Evolutionary conservation across 2,113 vertebrate genomes (phyloP), one percentile per base, ranked within the genome.

Genomic region (Chionomys nivalis): DNA sequence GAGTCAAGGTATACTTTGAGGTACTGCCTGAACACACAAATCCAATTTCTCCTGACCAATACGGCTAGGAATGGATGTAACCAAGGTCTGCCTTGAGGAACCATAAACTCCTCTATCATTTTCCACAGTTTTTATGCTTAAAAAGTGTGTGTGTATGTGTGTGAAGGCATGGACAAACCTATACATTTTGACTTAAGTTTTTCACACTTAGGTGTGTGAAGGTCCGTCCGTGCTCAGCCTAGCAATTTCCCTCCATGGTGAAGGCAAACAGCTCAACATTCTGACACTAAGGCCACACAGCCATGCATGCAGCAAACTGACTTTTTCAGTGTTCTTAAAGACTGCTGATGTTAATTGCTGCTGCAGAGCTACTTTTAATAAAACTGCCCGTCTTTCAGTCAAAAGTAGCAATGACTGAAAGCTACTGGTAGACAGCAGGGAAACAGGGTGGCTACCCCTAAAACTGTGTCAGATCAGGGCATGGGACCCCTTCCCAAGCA

Each of bases 401-500:
- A 47, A 87, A 94, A 91, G 78, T 85, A 91, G 58, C 52, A 44
- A 73, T 87, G 28, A 88, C 24, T 33, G 52, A 55, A 90, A 73
- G 49, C 72, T 39, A 73, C 63, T 55, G 5, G 19, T 16, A 16
- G 61, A 36, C 93, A 66, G 19, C 10, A 49, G 55, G 78, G 39
- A 52, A 55, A 49, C 55, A 0, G 28, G 26, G 31, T 36, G 16
- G 93, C 11, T 11, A 16, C 89, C 58, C 24, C 0, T 68, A 49
- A 86, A n/a, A 63, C 3, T 0, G 12, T 86, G 79, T 19, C 26
- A 66, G 23, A 31, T 16, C 2, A 11, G 65, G 39, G 26, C 4
- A 28, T 0, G 9, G 42, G 26, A 8, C 28, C 39, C 63, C 68
- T 47, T 78, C 83, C 17, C 72, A 77, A 89, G 44, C 26, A 42